These are phyloP conservation scores for Lepidostoma basale DNA, from an alignment of 1,140 invertebrate genomes.

Conservation along the genomic window DNA sequence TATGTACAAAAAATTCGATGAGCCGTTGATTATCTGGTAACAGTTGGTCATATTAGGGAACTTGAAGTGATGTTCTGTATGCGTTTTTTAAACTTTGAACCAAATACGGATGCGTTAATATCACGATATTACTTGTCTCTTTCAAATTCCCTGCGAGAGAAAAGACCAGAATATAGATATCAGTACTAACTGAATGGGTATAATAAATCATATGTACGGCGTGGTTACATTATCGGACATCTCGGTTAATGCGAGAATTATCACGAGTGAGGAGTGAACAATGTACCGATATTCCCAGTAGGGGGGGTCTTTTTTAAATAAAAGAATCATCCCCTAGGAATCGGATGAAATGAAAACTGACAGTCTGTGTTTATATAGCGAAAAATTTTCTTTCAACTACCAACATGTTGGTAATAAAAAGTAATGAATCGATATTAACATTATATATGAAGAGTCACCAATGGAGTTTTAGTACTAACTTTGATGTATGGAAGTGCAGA, in stretches of 20 bases:
- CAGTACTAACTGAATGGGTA: background rate
- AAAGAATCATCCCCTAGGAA: constrained; percentile 7
- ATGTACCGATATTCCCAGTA: background rate
- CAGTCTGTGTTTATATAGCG: background rate
- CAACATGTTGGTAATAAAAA: too few relatives aligned
- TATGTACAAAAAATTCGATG: too few relatives aligned
- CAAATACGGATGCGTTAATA: background rate
- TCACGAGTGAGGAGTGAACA: constrained; percentile 17
- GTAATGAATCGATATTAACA: too few relatives aligned
- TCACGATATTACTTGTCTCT: background rate
- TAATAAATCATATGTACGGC: background rate
- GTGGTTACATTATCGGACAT: constrained; percentile 3
- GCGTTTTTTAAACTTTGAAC: background rate
- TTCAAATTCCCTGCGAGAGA: background rate
- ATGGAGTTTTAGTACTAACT: too few relatives aligned
- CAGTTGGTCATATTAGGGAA: constrained; percentile 4
- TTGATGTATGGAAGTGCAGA: too few relatives aligned
- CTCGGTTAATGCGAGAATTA: constrained; percentile 24
- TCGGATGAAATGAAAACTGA: background rate
- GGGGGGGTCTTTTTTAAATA: background rate
- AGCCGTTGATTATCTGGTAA: too few relatives aligned
- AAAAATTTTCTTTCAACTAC: too few relatives aligned
- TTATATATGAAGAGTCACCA: too few relatives aligned
- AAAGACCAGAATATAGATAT: background rate
- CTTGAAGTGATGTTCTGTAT: background rate